Evolutionary conservation across 2,888 invertebrate species (phyloP).

Genomic region (Trichopria drosophilae): DNA sequence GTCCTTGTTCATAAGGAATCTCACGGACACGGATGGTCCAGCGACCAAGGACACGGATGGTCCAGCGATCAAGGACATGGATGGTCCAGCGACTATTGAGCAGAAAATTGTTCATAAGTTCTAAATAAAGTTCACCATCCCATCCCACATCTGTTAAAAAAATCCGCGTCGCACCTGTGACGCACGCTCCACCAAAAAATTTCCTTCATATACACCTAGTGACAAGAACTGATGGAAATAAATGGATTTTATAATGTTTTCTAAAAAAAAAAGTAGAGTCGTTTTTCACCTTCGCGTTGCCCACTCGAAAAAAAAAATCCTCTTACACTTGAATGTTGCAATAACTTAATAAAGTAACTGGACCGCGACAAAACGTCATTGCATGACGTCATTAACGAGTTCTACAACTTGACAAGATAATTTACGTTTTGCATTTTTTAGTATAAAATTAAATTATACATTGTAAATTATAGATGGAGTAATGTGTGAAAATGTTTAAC

Average conservation of each 20-base stretch:
- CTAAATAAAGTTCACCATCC: slow-evolving; percentile 5
- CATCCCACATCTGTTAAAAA: slow-evolving; percentile 4
- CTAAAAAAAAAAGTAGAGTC: slow-evolving; percentile 37
- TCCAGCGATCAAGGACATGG: slow-evolving; percentile 32
- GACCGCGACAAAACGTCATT: neutral
- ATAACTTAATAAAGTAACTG: neutral
- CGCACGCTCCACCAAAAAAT: slow-evolving; percentile 45
- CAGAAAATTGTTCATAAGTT: slow-evolving; percentile 36
- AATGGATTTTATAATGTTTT: slow-evolving; percentile 52
- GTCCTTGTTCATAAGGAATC: slow-evolving; percentile 45
- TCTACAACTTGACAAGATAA: no score
- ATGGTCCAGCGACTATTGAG: slow-evolving; percentile 28
- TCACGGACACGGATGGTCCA: slow-evolving; percentile 26
- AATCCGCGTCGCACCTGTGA: slow-evolving; percentile 34
- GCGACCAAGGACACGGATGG: slow-evolving; percentile 31
- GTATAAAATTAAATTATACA: no score
- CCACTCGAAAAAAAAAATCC: neutral
- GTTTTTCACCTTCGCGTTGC: slow-evolving; percentile 5
- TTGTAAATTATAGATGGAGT: no score
- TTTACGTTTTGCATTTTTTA: no score
- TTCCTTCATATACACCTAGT: no score
- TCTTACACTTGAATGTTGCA: neutral
- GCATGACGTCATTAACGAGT: neutral
- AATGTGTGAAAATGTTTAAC: no score
- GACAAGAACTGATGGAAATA: slow-evolving; percentile 49